Base-by-base conservation (phyloP, 2,113 vertebrate species). In the Fulmarus glacialis region DNA sequence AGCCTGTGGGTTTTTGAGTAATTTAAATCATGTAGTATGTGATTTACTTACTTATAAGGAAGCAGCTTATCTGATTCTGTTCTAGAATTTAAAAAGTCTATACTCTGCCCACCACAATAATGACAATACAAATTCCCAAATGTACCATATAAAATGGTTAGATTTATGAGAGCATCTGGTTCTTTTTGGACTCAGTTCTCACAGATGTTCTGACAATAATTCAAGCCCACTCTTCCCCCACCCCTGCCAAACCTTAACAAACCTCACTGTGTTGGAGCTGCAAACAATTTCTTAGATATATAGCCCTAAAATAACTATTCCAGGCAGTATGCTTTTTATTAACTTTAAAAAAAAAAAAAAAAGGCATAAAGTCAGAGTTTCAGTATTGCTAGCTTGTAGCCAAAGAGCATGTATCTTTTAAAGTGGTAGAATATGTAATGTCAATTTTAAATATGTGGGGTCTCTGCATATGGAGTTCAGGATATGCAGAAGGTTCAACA, bases 251-350 rank as follows among this genome's bases (percentile, higher is more conserved):
- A 78, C 27, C 24, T 68, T 73, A 90, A 55, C 36, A 82, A 88
- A 82, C 59, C 48, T 77, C 71, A 68, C 53, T 82, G 66, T 88
- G 55, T 73, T 83, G 79, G 29, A 89, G n/a, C 43, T 67, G 77
- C 88, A 81, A 93, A 88, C 34, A 84, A 87, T 96, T 93, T 78
- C 47, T 71, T 74, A 82, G 86, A 87, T 92, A 89, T 92, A 78
- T 59, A 78, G 71, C 40, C 45, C 50, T 67, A 74, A 88, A 90
- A 78, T 81, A 81, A 63, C 42, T 88, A 87, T 90, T 70, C 50
- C 43, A 78, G 55, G 30, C 60, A 93, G 16, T 32, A 40, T 36
- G 36, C 7, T 87, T 93, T 90, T 95, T 78, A 90, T 92, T 88
- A 91, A 70, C 40, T 36, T 80, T 23, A 19, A 19, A 45, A 45